A percentile compares a stretch with the other conserved stretches of the same genome.
phyloP scores from a whole-genome alignment of 1,140 invertebrate genomes.

The Cardiocondyla obscurior region DNA sequence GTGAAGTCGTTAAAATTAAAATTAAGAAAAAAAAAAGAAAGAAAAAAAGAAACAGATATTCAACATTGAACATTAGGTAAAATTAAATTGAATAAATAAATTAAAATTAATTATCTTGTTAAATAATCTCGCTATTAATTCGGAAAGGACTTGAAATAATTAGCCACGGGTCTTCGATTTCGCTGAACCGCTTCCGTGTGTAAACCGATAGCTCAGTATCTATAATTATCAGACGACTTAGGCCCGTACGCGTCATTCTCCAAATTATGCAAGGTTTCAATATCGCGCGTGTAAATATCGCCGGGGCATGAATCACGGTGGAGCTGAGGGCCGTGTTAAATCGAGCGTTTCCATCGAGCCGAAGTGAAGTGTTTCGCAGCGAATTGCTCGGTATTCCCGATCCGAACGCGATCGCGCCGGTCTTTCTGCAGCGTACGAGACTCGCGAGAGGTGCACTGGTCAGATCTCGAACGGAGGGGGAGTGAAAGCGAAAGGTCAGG shows the following conservation, averaged over 20 bases:
- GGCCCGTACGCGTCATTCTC: not conserved
- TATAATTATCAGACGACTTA: not conserved
- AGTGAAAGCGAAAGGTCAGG: constrained; percentile 84
- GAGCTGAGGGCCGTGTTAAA: constrained; percentile 11
- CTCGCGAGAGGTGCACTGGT: constrained; percentile 70
- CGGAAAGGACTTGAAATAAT: not conserved
- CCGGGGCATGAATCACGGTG: not conserved
- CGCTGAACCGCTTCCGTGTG: not conserved
- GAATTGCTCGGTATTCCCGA: constrained; percentile 38
- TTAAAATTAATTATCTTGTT: not conserved
- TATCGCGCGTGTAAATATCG: not conserved
- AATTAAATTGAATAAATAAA: not conserved
- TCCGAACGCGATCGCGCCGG: constrained; percentile 47
- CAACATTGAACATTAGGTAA: not conserved
- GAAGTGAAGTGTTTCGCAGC: not conserved
- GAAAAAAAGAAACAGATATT: too few relatives aligned
- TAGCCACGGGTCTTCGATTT: not conserved
- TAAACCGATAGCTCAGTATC: not conserved
- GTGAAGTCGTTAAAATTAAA: not conserved
- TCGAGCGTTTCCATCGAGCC: constrained; percentile 18
- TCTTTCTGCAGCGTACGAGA: constrained; percentile 43
- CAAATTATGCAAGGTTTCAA: not conserved
- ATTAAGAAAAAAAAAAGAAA: not conserved
- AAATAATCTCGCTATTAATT: not conserved
- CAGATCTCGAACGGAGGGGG: constrained; percentile 70